Evolutionary conservation across 2,113 vertebrate species (phyloP).

Genomic region (Candoia aspera): DNA sequence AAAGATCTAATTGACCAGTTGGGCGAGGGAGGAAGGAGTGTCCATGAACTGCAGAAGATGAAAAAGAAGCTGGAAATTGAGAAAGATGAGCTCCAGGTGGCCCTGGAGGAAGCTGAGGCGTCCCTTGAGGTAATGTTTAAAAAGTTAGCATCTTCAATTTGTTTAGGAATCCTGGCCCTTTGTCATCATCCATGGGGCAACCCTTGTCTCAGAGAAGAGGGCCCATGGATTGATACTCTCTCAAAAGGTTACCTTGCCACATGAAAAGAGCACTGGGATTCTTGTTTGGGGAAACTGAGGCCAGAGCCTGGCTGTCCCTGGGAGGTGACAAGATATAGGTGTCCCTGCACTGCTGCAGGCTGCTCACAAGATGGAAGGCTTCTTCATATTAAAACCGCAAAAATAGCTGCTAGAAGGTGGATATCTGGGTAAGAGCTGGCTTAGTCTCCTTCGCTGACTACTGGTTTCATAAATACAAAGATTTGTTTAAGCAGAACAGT

Average conservation of each 20-base stretch:
- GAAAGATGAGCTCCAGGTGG: conserved; percentile 79
- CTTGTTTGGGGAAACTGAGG: neutral
- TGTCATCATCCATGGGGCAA: neutral
- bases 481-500: no score
- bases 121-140: conserved; percentile 68
- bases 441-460: no score
- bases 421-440: no score
- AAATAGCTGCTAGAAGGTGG: no score
- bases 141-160: no score
- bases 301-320: neutral
- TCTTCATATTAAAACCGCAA: no score
- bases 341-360: no score
- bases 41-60: conserved; percentile 75
- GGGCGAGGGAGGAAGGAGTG: conserved; percentile 69
- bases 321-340: no score
- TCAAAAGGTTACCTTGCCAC: neutral
- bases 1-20: conserved; percentile 80
- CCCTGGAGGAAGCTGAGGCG: conserved; percentile 76
- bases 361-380: no score
- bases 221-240: neutral
- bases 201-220: neutral
- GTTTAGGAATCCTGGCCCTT: neutral
- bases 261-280: neutral
- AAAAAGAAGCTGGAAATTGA: conserved; percentile 79
- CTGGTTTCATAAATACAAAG: no score